phyloP scores from a whole-genome alignment of 1,140 invertebrate species.

The Pteromalus puparum region DNA sequence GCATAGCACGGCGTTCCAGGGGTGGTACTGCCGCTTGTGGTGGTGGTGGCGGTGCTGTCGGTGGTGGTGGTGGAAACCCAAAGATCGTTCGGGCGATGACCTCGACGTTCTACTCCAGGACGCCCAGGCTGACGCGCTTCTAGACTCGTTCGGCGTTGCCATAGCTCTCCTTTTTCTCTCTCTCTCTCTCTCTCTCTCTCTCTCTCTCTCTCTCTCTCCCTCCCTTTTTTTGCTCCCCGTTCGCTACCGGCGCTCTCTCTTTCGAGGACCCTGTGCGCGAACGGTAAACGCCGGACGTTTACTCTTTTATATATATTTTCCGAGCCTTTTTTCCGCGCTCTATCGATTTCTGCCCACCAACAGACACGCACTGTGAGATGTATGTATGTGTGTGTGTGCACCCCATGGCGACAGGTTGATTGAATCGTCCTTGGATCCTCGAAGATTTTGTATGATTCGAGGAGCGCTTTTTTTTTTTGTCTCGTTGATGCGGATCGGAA shows the following conservation, averaged over 20 bases:
- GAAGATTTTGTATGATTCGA: not conserved
- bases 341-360: conserved; percentile 5
- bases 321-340: conserved; percentile 11
- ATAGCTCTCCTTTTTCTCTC: conserved; percentile 43
- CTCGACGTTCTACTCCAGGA: conserved; percentile 59
- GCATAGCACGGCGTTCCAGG: conserved; percentile 54
- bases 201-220: conserved; percentile 8
- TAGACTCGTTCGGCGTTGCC: conserved; percentile 51
- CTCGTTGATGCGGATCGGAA: no score
- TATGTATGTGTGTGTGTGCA: not conserved
- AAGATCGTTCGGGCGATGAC: conserved; percentile 72
- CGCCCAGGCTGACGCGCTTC: conserved; percentile 55
- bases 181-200: conserved; percentile 19
- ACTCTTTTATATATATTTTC: conserved; percentile 44
- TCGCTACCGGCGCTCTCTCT: not conserved
- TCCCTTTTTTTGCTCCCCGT: conserved; percentile 12
- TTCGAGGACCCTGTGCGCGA: not conserved
- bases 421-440: not conserved
- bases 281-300: conserved; percentile 36
- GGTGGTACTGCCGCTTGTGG: conserved; percentile 42
- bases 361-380: no score
- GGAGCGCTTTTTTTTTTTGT: not conserved
- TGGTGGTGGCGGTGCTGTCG: conserved; percentile 59
- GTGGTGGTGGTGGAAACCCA: conserved; percentile 64
- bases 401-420: not conserved